These are phyloP conservation scores for Neosalanx taihuensis DNA, from an alignment of 2,797 vertebrate species.

Conservation along the genomic window DNA sequence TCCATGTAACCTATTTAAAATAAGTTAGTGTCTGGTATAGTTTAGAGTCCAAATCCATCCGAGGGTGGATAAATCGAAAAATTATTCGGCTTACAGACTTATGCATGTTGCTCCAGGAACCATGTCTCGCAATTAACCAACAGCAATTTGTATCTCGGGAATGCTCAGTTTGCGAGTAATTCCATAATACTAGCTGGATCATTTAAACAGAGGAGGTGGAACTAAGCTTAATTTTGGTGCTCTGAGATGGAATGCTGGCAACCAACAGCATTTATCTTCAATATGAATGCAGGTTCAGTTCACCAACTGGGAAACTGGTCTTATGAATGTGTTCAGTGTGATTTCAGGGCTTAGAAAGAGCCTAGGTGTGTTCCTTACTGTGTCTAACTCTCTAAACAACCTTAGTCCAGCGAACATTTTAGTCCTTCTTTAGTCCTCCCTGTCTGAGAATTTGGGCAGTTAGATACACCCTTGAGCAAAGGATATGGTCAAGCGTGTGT, in stretches of 20 bases:
- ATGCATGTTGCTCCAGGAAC: neutral
- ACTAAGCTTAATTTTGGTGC: neutral
- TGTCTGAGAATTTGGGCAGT: neutral
- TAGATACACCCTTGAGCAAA: neutral
- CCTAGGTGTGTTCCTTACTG: neutral
- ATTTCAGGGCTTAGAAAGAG: neutral
- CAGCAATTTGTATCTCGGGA: neutral
- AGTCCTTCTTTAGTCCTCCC: neutral
- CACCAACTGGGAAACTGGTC: neutral
- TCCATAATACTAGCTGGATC: neutral
- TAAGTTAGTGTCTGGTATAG: neutral
- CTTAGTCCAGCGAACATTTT: neutral
- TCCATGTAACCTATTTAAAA: too few relatives aligned
- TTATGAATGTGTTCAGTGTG: constrained; percentile 19
- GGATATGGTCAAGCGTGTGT: neutral
- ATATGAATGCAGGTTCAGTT: constrained; percentile 1
- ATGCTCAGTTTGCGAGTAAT: neutral
- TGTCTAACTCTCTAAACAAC: neutral
- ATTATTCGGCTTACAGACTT: neutral
- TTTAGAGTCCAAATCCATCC: neutral
- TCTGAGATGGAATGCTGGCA: neutral
- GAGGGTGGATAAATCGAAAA: too few relatives aligned
- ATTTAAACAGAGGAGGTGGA: neutral
- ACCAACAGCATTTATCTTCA: constrained; percentile 25
- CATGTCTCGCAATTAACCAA: neutral